Percentiles rank a stretch among this genome's conserved stretches.
phyloP scores from a whole-genome alignment of 2,797 vertebrate species.

The Emys orbicularis region DNA sequence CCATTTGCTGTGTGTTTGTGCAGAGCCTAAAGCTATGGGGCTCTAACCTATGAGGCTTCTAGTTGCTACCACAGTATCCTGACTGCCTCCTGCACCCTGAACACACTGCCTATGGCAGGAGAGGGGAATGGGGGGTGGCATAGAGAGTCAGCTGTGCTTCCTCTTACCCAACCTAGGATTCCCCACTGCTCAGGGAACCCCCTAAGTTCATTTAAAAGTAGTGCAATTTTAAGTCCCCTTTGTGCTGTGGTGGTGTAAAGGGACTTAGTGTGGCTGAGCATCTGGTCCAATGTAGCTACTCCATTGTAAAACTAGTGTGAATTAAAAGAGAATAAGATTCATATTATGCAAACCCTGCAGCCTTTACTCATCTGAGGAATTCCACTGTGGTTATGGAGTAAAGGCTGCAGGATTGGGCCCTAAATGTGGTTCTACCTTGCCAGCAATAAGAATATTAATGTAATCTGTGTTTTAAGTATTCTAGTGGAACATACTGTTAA shows the following conservation, averaged over 20 bases:
- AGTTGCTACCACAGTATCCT: rapidly evolving
- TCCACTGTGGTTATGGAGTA: conserved; percentile 18
- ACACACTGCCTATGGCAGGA: not conserved
- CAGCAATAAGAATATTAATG: conserved; percentile 14
- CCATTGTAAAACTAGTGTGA: not conserved
- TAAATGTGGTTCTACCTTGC: not conserved
- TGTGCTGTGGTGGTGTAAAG: not conserved
- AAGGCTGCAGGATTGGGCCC: not conserved
- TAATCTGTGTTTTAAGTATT: not conserved
- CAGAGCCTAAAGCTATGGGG: not conserved
- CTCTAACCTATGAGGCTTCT: not conserved
- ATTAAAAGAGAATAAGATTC: not conserved
- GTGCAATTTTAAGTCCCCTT: not conserved
- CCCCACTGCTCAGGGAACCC: not conserved
- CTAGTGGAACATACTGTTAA: conserved; percentile 19
- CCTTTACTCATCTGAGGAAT: not conserved
- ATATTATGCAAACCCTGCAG: conserved; percentile 11
- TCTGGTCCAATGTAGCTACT: not conserved
- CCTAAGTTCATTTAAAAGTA: not conserved
- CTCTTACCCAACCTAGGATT: conserved; percentile 1
- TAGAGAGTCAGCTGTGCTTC: not conserved
- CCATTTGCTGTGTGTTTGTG: not conserved
- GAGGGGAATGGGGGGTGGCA: not conserved
- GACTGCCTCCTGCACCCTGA: not conserved
- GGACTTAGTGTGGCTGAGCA: not conserved